These are phyloP conservation scores for Aphyosemion australe DNA, from an alignment of 2,113 vertebrate genomes.

Conservation along the genomic window DNA sequence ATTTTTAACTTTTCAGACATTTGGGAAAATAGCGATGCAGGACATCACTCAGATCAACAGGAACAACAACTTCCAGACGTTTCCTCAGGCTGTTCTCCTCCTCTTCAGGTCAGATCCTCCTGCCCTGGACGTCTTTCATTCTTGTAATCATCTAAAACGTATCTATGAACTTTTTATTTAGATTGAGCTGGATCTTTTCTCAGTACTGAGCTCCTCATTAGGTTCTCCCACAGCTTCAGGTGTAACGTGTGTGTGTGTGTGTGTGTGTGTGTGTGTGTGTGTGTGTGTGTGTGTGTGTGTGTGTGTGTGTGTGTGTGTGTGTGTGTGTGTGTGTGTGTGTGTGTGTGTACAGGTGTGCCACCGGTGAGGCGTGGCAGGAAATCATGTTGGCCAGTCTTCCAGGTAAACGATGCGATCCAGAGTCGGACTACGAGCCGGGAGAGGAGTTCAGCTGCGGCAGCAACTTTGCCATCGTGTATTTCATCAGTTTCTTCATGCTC, in stretches of 20 bases:
- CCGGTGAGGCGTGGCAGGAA: slow-evolving; percentile 92
- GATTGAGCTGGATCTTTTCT: too few species aligned
- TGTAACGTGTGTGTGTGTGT: too few species aligned
- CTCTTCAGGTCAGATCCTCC: slow-evolving; percentile 83
- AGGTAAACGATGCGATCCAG: slow-evolving; percentile 88
- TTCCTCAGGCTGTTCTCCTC: slow-evolving; percentile 89
- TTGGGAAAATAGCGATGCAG: slow-evolving; percentile 92
- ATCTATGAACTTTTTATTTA: too few species aligned
- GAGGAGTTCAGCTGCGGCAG: slow-evolving; percentile 94
- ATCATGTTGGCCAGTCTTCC: slow-evolving; percentile 92
- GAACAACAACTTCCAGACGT: slow-evolving; percentile 95
- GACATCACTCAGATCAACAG: slow-evolving; percentile 88
- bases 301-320: too few species aligned
- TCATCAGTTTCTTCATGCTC: slow-evolving; percentile 97
- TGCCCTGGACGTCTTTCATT: not conserved
- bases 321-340: not conserved
- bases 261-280: too few species aligned
- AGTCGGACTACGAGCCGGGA: slow-evolving; percentile 86
- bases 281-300: too few species aligned
- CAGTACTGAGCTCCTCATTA: too few species aligned
- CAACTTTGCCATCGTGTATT: slow-evolving; percentile 92
- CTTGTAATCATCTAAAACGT: too few species aligned
- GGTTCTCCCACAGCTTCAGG: too few species aligned
- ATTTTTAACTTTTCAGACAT: slow-evolving; percentile 73
- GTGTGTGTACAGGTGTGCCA: slow-evolving; percentile 84